These are phyloP conservation scores for Tuta absoluta DNA, from an alignment of 2,888 invertebrate genomes.

Conservation along the genomic window DNA sequence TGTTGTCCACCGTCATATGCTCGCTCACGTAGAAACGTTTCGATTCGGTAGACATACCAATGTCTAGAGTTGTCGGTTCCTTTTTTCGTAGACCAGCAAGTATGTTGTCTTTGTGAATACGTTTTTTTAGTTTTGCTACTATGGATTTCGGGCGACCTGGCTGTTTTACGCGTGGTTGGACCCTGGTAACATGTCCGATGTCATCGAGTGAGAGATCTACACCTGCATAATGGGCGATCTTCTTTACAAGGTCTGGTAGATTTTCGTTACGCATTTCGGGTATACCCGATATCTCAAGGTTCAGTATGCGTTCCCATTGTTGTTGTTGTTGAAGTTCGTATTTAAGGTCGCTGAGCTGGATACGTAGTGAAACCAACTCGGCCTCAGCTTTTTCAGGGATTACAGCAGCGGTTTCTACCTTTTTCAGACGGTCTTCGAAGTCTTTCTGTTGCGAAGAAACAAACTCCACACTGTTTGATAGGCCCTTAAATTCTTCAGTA, in stretches of 20 bases:
- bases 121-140: conserved; percentile 22
- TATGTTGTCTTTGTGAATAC: conserved; percentile 21
- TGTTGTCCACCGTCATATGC: conserved; percentile 33
- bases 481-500: too few species aligned
- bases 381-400: too few species aligned
- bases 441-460: too few species aligned
- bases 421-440: too few species aligned
- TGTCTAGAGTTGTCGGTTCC: too few species aligned
- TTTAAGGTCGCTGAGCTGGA: not conserved
- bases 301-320: conserved; percentile 14
- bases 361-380: not conserved
- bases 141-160: conserved; percentile 28
- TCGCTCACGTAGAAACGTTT: conserved; percentile 30
- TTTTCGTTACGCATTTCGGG: conserved; percentile 22
- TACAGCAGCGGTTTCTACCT: too few species aligned
- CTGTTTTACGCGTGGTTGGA: too few species aligned
- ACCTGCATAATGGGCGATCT: conserved; percentile 4
- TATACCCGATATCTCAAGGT: conserved; percentile 22
- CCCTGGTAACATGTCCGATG: too few species aligned
- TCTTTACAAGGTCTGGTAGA: not conserved
- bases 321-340: conserved; percentile 10
- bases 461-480: too few species aligned
- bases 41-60: too few species aligned
- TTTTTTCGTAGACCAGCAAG: too few species aligned
- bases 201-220: conserved; percentile 17